Base-by-base conservation (phyloP, 2,797 vertebrate genomes). In the Leptatherina wallacei region DNA sequence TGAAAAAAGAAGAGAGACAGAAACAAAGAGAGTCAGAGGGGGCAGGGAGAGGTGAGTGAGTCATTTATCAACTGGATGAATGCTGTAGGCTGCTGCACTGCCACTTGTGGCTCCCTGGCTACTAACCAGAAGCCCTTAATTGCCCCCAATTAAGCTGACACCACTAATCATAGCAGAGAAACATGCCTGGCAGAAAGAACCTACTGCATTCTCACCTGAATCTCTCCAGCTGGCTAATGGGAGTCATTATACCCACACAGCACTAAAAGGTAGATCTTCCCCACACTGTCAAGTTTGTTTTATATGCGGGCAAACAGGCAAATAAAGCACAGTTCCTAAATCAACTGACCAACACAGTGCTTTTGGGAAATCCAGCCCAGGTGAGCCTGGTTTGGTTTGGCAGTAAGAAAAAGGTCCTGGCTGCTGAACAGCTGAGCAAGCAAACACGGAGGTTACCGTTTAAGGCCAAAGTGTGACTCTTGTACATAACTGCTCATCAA, bases 61-160 rank as follows among this genome's bases (percentile, higher is more conserved):
- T 81, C 81, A 88, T 87, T 89, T 86, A 88, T 90, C 80, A 88
- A 83, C 74, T 71, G 85, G 82, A 89, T 90, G 85, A 90, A 89
- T 78, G 79, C 76, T 83, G 79, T 80, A 89, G 85, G 77, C 82
- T 75, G 85, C 83, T 78, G 83, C 75, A 8, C 74, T 65, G 85
- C 85, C 80, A 88, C 83, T 81, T 80, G 86, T 85, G 88, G 73
- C 75, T 85, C 81, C 69, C 85, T 93, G 89, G 92, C 84, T 83
- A 85, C 80, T 69, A 85, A 91, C 88, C 88, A 91, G 85, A 82
- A 71, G 78, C 70, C 68, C 57, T 79, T 89, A 88, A 92, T 93
- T 91, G 82, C 85, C 85, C 81, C 78, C 83, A 90, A 92, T 92
- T 92, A 93, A 91, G 88, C 81, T 82, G 91, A 93, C 86, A 90